Base-by-base conservation (phyloP, 2,888 invertebrate species). In the Mythimna pallens region DNA sequence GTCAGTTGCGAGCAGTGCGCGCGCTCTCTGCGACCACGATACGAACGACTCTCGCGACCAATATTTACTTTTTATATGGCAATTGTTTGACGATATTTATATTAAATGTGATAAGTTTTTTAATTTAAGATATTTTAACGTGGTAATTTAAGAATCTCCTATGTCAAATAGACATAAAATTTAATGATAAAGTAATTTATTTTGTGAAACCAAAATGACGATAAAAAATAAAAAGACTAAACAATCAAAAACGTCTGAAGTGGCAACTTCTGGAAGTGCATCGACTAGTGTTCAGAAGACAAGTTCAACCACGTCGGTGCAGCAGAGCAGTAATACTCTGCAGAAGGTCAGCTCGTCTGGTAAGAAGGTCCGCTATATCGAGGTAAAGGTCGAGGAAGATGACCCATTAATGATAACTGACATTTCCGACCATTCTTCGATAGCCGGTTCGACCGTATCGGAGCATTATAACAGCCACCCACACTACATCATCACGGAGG, bases 141-240 rank as follows among this genome's bases (percentile, higher is more conserved):
- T 87, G 87, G 66, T 89, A 82, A 89, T 89, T 87, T 92, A 92
- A 90, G 94, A 94, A 95, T 94, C 94, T 94, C 93, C 74, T 90
- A 82, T 90, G 86, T 82, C 52, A 58, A 82, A 84, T 87, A 88
- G 86, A 88, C 75, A 55, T 84, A 80, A 80, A 86, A 67, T 87
- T 88, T 84, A 87, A 89, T 86, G 84, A 86, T 66, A 73, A 83
- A 83, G 78, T 87, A 85, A 85, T 88, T 88, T 87, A 90, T 89
- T 84, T 87, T 74, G 93, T 93, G 94, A 86, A 88, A 92, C 88
- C 91, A 96, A 95, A 94, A 96, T 96, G 96, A 96, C 96, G 87
- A 96, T 96, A 91, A 96, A 96, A 94, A 96, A 96, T 92, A 96
- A 96, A 96, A 96, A 96, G 95, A 96, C 94, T 96, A 96, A 96